phyloP scores from a whole-genome alignment of 2,113 vertebrate species.

The Pedionomus torquatus region DNA sequence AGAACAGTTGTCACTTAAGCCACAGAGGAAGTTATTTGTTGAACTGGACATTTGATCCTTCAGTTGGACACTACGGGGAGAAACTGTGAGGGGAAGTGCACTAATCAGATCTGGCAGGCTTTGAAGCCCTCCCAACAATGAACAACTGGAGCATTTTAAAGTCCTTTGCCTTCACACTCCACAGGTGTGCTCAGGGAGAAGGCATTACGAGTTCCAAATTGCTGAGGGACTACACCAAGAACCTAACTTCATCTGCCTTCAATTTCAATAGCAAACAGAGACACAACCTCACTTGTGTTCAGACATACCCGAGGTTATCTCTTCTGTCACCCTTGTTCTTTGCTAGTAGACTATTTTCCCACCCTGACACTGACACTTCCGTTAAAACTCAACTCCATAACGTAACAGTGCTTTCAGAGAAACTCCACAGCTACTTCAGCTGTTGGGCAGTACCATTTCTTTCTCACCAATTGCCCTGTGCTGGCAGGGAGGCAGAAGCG shows the following conservation, averaged over 20 bases:
- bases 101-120: neutral
- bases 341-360: neutral
- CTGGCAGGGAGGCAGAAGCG: neutral
- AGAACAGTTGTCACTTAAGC: neutral
- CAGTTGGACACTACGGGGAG: neutral
- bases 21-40: neutral
- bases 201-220: neutral
- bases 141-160: conserved; percentile 15
- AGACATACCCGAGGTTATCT: neutral
- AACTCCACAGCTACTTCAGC: conserved; percentile 50
- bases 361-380: neutral
- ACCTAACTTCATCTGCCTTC: neutral
- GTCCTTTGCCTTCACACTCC: neutral
- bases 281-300: neutral
- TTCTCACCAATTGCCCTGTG: neutral
- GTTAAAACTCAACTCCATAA: neutral
- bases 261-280: neutral
- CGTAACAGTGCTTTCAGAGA: neutral
- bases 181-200: neutral
- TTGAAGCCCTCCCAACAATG: neutral
- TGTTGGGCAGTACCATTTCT: neutral
- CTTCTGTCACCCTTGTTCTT: neutral
- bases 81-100: neutral
- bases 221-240: neutral
- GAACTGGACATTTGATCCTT: neutral